Percentiles rank a stretch among this genome's conserved stretches.
Conservation (phyloP, 2,797 vertebrate genomes). For the Streptopelia turtur region DNA sequence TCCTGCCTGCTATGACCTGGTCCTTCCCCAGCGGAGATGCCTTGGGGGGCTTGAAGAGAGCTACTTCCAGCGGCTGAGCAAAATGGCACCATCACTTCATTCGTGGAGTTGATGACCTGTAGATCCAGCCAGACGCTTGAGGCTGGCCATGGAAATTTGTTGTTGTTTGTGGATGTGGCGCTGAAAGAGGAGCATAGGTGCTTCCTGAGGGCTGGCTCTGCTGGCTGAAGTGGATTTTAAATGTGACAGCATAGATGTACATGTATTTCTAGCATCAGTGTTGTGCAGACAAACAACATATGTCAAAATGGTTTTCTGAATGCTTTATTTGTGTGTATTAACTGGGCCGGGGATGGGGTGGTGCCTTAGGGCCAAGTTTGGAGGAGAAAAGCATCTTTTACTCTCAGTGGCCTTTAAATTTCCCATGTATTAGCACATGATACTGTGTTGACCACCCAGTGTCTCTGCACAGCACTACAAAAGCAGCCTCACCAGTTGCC, state of each 20-base stretch:
- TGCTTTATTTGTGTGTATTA: not conserved
- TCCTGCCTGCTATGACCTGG: not conserved
- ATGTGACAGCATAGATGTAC: not conserved
- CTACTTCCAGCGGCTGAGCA: not conserved
- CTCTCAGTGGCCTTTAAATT: not conserved
- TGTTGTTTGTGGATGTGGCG: rapidly evolving
- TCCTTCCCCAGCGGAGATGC: not conserved
- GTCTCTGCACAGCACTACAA: not conserved
- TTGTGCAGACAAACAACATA: not conserved
- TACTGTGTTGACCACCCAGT: not conserved
- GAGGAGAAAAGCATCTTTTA: not conserved
- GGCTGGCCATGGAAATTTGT: not conserved
- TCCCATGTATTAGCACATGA: not conserved
- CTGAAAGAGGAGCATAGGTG: not conserved
- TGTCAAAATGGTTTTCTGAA: not conserved
- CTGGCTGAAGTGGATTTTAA: not conserved
- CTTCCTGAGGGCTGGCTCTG: not conserved
- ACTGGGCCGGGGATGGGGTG: not conserved
- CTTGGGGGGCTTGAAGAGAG: not conserved
- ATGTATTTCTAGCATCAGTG: not conserved
- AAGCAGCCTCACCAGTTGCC: not conserved
- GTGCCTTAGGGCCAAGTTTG: not conserved
- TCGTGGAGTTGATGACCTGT: not conserved
- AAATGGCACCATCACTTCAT: not conserved
- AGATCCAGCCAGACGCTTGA: not conserved